phyloP scores from a whole-genome alignment of 2,113 vertebrate genomes.

The Oenanthe melanoleuca region DNA sequence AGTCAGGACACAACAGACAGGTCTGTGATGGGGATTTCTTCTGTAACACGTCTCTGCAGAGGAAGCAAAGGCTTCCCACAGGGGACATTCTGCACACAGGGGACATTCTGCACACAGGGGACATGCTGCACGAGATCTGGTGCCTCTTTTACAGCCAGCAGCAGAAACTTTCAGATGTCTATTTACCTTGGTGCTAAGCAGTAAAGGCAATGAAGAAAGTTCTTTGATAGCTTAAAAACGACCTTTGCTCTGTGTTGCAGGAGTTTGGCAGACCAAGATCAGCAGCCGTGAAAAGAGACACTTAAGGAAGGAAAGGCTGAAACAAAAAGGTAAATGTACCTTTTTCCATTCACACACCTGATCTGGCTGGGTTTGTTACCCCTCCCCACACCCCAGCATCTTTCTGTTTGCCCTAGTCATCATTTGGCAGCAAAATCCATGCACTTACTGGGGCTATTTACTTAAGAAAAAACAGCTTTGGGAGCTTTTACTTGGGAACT shows the following conservation, averaged over 20 bases:
- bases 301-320: constrained; percentile 67
- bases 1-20: neutral
- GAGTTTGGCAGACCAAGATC: constrained; percentile 71
- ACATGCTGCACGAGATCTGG: neutral
- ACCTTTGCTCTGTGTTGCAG: constrained; percentile 40
- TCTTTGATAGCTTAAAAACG: neutral
- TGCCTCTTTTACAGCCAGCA: neutral
- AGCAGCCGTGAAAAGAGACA: constrained; percentile 70
- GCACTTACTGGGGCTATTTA: neutral
- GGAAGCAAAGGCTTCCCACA: neutral
- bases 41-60: neutral
- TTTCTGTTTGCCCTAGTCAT: neutral
- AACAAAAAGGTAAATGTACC: constrained; percentile 57
- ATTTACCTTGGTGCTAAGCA: neutral
- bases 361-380: neutral
- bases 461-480: neutral
- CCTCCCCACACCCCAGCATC: neutral
- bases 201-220: neutral
- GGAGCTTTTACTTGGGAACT: neutral
- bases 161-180: neutral
- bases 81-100: neutral
- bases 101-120: neutral
- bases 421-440: neutral
- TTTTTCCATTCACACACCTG: neutral
- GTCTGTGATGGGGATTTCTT: neutral